Evolutionary conservation across 2,888 invertebrate species (phyloP), one percentile per base, ranked within the genome.

Genomic region (Oegoconia quadripuncta): DNA sequence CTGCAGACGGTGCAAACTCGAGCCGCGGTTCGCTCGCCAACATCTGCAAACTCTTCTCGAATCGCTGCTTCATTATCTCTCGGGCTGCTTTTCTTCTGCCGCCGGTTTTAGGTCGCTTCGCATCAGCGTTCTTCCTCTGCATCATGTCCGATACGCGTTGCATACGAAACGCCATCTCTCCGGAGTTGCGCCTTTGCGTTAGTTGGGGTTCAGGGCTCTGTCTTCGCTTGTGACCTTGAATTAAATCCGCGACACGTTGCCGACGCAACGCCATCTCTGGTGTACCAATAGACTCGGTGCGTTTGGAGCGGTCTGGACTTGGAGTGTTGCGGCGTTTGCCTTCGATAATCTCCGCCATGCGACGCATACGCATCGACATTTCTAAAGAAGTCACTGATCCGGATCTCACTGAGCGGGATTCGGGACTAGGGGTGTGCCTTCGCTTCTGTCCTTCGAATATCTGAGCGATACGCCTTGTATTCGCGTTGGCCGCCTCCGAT

Each of bases 1-100:
- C 92, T 3, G 88, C 88, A 17, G 91, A 90, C 33, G 90, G 90
- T 35, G 89, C 84, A 25, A 77, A 65, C 31, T 87, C 86, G 50
- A 90, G 79, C 44, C 92, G 90, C 32, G 91, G 92, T 71, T 95
- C 95, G 2, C 93, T 91, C 59, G 94, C 93, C 58, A 96, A 79
- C 93, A 96, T 93, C 75, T 93, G 94, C 80, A 96, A 89, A 71
- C 95, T 95, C 79, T 95, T 95, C 75, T 96, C 95, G 64, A 95
- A 94, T 55, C 95, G 91, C 30, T 93, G 95, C 60, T 92, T 92
- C 78, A 92, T 91, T 60, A 93, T 92, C 54, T 95, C 91, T 46
- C 82, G 55, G 1, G 82, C 81, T 0, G 81, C 78, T 34, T 74
- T 75, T 20, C 82, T 51, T 16, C 76, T 60, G 0, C 80, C 71